phyloP scores from a whole-genome alignment of 2,888 invertebrate species.

The Himalopsyche anomala region DNA sequence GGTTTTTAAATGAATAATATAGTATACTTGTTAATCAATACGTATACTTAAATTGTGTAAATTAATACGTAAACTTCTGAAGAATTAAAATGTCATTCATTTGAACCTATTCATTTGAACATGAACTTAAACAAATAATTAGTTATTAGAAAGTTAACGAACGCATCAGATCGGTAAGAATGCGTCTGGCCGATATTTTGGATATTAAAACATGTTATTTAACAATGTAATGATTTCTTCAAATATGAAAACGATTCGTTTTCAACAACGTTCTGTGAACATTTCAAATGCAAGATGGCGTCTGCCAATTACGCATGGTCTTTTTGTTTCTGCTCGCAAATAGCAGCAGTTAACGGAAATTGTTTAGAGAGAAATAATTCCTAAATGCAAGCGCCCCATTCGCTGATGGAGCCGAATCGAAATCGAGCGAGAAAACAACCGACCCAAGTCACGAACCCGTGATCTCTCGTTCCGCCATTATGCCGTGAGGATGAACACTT shows the following conservation, averaged over 20 bases:
- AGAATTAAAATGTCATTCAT: too few species aligned
- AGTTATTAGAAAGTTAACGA: too few species aligned
- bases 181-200: too few species aligned
- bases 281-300: conserved; percentile 45
- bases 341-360: conserved; percentile 44
- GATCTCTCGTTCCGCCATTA: conserved; percentile 14
- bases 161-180: too few species aligned
- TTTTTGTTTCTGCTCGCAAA: conserved; percentile 39
- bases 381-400: conserved; percentile 44
- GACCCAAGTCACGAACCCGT: conserved; percentile 21
- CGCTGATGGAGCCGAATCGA: conserved; percentile 28
- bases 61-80: too few species aligned
- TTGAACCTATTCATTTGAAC: too few species aligned
- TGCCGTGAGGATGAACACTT: conserved; percentile 33
- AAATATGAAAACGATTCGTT: neutral
- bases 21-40: too few species aligned
- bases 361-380: conserved; percentile 39
- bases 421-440: conserved; percentile 6
- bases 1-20: too few species aligned
- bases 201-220: too few species aligned
- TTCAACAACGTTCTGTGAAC: too few species aligned
- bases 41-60: too few species aligned
- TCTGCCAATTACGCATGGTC: conserved; percentile 27
- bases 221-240: neutral
- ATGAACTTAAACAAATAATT: too few species aligned